Percentiles rank a stretch among this genome's conserved stretches.
Conservation (phyloP, 2,113 vertebrate species). For the Cisticola juncidis region DNA sequence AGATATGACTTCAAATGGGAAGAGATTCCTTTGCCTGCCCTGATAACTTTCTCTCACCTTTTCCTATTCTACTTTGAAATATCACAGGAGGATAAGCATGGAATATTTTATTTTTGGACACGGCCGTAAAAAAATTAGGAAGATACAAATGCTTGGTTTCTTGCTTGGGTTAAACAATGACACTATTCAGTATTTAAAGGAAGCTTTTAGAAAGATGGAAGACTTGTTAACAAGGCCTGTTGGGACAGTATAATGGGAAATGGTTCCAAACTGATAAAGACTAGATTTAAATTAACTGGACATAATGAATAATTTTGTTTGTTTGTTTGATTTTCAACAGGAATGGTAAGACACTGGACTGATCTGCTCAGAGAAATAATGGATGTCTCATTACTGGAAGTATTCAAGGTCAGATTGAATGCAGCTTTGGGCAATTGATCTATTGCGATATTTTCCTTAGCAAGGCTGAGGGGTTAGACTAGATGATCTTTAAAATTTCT, state of each 20-base stretch:
- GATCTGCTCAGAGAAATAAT: not conserved
- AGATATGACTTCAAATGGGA: not conserved
- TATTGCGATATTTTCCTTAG: not conserved
- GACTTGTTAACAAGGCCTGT: not conserved
- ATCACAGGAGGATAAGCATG: not conserved
- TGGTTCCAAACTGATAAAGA: not conserved
- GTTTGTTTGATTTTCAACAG: no score
- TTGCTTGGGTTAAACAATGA: not conserved
- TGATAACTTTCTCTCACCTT: not conserved
- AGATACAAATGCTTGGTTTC: not conserved
- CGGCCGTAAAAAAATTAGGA: not conserved
- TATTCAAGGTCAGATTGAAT: not conserved
- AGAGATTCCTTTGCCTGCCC: not conserved
- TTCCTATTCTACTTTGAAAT: not conserved
- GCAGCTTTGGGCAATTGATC: not conserved
- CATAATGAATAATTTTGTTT: not conserved
- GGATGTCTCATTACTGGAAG: not conserved
- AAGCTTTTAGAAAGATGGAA: not conserved
- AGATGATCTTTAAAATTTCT: not conserved
- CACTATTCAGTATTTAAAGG: not conserved
- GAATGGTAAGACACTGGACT: not conserved
- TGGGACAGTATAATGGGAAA: no score
- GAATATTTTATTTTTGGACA: not conserved
- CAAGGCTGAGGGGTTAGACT: not conserved
- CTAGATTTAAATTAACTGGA: not conserved